Evolutionary conservation across 2,113 vertebrate genomes (phyloP).

Genomic region (Malurus cyaneus): DNA sequence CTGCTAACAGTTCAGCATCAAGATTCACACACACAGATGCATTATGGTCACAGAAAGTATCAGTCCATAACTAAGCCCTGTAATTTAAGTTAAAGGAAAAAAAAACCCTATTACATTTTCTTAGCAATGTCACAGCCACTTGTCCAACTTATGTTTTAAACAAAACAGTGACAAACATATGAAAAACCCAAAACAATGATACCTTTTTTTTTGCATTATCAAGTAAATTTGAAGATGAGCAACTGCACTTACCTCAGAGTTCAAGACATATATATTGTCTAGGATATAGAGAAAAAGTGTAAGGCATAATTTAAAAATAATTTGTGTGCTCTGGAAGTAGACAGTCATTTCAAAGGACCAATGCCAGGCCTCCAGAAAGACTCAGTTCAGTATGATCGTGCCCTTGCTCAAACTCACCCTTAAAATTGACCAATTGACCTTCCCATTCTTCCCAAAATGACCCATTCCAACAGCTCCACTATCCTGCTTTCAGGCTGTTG

Average conservation of each 20-base stretch:
- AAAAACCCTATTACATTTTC: not conserved
- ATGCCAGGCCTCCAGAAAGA: not conserved
- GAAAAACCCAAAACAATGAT: not conserved
- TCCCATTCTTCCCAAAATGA: not conserved
- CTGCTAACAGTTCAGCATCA: not conserved
- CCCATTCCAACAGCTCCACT: not conserved
- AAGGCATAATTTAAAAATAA: not conserved
- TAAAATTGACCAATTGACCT: not conserved
- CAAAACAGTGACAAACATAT: not conserved
- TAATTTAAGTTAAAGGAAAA: not conserved
- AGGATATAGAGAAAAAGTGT: not conserved
- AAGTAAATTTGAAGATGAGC: not conserved
- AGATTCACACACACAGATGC: not conserved
- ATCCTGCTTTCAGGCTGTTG: not conserved
- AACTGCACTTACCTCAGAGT: not conserved
- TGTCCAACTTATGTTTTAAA: not conserved
- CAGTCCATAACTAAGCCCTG: not conserved
- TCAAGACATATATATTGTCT: not conserved
- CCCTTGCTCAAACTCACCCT: not conserved
- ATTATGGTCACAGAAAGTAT: not conserved
- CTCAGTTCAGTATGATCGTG: not conserved
- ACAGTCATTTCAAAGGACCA: not conserved
- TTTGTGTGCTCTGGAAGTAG: not conserved
- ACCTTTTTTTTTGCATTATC: not conserved
- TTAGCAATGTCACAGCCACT: not conserved